Conservation (phyloP, 2,113 vertebrate genomes). For the Muscicapa adusta region DNA sequence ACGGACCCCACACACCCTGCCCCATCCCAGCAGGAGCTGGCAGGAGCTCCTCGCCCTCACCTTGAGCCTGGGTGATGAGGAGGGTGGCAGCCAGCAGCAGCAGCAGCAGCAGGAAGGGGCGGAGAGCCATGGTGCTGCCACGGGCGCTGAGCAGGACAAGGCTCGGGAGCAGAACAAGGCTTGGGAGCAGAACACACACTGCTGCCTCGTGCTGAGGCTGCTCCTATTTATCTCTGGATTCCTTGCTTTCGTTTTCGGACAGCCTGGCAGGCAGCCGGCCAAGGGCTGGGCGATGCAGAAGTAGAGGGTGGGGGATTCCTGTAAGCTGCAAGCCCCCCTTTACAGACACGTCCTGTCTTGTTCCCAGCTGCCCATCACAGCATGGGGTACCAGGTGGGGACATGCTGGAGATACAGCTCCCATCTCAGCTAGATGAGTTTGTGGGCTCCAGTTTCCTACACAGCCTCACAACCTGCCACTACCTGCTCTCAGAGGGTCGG, state of each 20-base stretch:
- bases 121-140: not conserved
- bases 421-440: not conserved
- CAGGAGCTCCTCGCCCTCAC: not conserved
- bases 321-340: not conserved
- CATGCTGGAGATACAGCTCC: not conserved
- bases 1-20: rapidly evolving
- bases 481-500: not conserved
- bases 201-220: not conserved
- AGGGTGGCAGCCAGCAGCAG: not conserved
- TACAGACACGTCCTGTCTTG: not conserved
- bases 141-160: not conserved
- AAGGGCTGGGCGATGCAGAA: not conserved
- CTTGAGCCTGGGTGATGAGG: not conserved
- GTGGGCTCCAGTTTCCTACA: not conserved
- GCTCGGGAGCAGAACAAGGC: not conserved
- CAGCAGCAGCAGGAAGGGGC: not conserved
- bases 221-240: conserved; percentile 34
- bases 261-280: conserved; percentile 6
- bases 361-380: not conserved
- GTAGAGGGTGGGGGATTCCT: conserved; percentile 23
- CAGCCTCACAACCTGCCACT: not conserved
- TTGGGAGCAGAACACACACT: not conserved
- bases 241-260: conserved; percentile 43
- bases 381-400: rapidly evolving
- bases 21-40: not conserved